These are phyloP conservation scores for Dendroctonus ponderosae DNA, from an alignment of 1,140 invertebrate species.

Conservation along the genomic window DNA sequence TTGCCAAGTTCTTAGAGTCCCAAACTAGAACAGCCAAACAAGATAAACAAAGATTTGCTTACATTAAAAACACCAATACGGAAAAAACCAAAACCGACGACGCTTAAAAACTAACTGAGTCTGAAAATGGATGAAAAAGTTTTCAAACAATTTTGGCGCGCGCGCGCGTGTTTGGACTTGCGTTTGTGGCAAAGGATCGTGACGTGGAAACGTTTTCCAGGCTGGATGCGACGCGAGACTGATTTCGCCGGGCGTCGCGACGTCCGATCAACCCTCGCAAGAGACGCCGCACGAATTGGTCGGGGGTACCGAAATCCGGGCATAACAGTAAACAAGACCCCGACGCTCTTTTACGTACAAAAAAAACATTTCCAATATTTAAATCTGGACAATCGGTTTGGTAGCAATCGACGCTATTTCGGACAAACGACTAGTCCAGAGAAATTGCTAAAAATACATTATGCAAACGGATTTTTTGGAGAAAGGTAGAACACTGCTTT, in stretches of 20 bases:
- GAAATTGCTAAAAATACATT: too few species aligned
- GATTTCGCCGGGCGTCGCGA: slow-evolving; percentile 20
- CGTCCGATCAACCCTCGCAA: slow-evolving; percentile 24
- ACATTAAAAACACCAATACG: slow-evolving; percentile 6
- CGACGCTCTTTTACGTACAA: too few species aligned
- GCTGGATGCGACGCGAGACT: slow-evolving; percentile 23
- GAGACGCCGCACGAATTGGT: slow-evolving; percentile 18
- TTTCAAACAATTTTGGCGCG: slow-evolving; percentile 25
- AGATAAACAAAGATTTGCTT: too few species aligned
- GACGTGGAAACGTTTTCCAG: slow-evolving; percentile 14
- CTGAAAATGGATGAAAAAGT: slow-evolving; percentile 14
- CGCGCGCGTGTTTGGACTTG: slow-evolving; percentile 12
- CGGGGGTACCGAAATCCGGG: slow-evolving; percentile 9
- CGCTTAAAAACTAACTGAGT: slow-evolving; percentile 24
- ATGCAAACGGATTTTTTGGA: too few species aligned
- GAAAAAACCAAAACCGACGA: slow-evolving; percentile 26
- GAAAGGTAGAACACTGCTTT: too few species aligned
- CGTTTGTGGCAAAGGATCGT: slow-evolving; percentile 2
- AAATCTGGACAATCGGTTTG: too few species aligned
- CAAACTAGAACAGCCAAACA: too few species aligned
- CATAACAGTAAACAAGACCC: background rate
- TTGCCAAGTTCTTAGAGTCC: too few species aligned
- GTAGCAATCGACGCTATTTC: too few species aligned
- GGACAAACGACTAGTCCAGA: too few species aligned
- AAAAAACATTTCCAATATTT: too few species aligned